Percentiles rank a stretch among this genome's conserved stretches.
phyloP scores from a whole-genome alignment of 1,140 invertebrate species.

The Gonatopus flavifemur region DNA sequence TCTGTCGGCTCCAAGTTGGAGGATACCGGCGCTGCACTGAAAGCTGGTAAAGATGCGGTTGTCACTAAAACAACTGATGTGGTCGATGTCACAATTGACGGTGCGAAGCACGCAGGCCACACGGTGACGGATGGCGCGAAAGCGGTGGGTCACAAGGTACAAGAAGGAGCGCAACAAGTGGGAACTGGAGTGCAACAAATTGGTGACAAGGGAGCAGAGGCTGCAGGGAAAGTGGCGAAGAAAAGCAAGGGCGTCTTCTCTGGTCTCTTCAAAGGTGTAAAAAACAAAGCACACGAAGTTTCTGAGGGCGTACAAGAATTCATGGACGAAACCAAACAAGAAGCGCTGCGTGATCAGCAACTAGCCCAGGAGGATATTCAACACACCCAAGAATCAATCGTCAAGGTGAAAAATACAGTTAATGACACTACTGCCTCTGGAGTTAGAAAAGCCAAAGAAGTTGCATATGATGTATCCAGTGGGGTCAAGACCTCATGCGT shows the following conservation, averaged over 20 bases:
- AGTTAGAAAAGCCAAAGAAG: no score
- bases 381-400: no score
- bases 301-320: slow-evolving; percentile 2
- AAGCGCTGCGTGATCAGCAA: no score
- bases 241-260: slow-evolving; percentile 26
- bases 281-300: slow-evolving; percentile 10
- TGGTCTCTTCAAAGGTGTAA: slow-evolving; percentile 18
- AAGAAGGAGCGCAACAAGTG: slow-evolving; percentile 15
- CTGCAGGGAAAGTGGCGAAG: slow-evolving; percentile 14
- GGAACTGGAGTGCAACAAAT: not conserved
- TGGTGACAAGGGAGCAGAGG: slow-evolving; percentile 4
- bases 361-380: no score
- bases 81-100: slow-evolving; percentile 32
- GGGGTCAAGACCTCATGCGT: no score
- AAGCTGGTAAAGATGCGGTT: slow-evolving; percentile 25
- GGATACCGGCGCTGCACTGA: slow-evolving; percentile 3
- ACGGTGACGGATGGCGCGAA: slow-evolving; percentile 14
- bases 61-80: slow-evolving; percentile 26
- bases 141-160: slow-evolving; percentile 11
- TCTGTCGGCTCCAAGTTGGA: not conserved
- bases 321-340: not conserved
- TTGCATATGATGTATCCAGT: no score
- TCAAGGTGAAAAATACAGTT: no score
- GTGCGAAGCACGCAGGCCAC: slow-evolving; percentile 24
- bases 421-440: no score